Percentiles rank a stretch among this genome's conserved stretches.
Conservation (phyloP, 2,113 vertebrate species). For the Scopus umbretta region DNA sequence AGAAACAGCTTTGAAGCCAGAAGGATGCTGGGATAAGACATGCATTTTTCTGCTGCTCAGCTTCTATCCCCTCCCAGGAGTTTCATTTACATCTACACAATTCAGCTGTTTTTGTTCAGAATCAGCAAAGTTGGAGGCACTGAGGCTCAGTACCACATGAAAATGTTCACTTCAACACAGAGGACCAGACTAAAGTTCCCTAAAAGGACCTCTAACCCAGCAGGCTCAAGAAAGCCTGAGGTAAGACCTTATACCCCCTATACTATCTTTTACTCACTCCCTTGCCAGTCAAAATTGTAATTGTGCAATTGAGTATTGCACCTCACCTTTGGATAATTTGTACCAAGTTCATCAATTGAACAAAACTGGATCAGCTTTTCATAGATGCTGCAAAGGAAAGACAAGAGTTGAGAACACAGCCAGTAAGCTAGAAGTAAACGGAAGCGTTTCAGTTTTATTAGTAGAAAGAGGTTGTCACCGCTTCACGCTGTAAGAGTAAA, state of each 20-base stretch:
- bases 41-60: background rate
- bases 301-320: too few species aligned
- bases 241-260: background rate
- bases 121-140: background rate
- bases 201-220: background rate
- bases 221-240: background rate
- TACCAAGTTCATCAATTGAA: conserved; percentile 94
- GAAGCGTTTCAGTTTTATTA: background rate
- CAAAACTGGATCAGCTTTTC: conserved; percentile 99
- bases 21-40: background rate
- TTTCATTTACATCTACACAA: background rate
- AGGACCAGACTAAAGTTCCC: background rate
- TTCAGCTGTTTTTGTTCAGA: background rate
- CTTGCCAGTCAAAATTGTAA: background rate
- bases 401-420: background rate
- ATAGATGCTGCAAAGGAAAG: conserved; percentile 84
- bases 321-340: conserved; percentile 95
- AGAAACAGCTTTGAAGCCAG: background rate
- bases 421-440: background rate
- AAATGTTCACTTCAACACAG: background rate
- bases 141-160: background rate
- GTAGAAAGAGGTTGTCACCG: background rate
- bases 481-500: background rate
- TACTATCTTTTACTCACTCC: background rate
- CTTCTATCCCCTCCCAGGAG: background rate